Evolutionary conservation across 2,113 vertebrate species (phyloP), one percentile per base, ranked within the genome.

Genomic region (Dendropsophus ebraccatus): DNA sequence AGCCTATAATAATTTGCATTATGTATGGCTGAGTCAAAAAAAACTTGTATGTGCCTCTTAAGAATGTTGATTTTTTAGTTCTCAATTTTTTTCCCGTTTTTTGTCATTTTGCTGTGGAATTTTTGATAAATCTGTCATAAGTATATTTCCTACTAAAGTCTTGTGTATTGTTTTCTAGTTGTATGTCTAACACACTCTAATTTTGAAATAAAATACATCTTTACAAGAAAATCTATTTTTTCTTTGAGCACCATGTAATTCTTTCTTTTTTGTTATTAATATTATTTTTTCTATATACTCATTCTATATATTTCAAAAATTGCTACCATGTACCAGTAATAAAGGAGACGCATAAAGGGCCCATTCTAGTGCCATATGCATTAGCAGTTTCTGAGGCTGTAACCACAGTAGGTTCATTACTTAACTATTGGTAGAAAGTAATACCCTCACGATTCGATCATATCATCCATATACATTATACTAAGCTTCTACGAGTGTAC

Each of bases 121-220:
- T 92, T 91, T 93, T 95, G 88, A 90, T 92, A 93, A 94, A 90
- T 94, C 91, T 93, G 90, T 94, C 92, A 94, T 88, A 90, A 88
- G 91, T 89, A 89, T 89, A 91, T 94, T 96, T 96, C 93, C 95
- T 95, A 96, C 96, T 95, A 96, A 97, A 97, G 95, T 96, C 93
- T 95, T 91, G 95, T 95, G 93, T 96, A 92, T 92, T 96, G 95
- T 96, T 97, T 96, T 95, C 89, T 95, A 95, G 92, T 88, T 94
- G 92, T 96, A 92, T 91, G 88, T 89, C 89, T 89, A 90, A 92
- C 94, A 96, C 91, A 93, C 94, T 88, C 92, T 93, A 93, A 94
- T 96, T 97, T 97, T 95, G 93, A 94, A 96, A 96, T 96, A 96
- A 95, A 96, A 32, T 87, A 95, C 94, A 95, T 94, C 93, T 96